phyloP scores from a whole-genome alignment of 1,140 invertebrate genomes.

The Drosophila kepulauana region DNA sequence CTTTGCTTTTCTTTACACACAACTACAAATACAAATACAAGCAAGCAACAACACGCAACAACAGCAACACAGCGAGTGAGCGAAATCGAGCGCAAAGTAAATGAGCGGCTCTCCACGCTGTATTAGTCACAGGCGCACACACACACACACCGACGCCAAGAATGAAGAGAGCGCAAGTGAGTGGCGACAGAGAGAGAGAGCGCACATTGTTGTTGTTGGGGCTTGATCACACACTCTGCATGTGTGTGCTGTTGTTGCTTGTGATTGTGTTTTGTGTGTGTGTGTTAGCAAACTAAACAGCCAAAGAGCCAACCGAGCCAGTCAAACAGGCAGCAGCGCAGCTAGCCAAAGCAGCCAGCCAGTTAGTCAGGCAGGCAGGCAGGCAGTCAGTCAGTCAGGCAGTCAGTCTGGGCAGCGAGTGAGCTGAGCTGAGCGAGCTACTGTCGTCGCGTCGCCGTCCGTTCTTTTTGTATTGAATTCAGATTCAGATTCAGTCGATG shows the following conservation, averaged over 20 bases:
- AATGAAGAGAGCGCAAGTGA: constrained; percentile 53
- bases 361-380: constrained; percentile 37
- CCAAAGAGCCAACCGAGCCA: constrained; percentile 39
- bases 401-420: constrained; percentile 8
- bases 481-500: constrained; percentile 82
- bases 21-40: constrained; percentile 1
- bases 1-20: constrained; percentile 46
- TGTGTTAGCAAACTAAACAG: constrained; percentile 58
- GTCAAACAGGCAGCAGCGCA: constrained; percentile 35
- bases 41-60: constrained; percentile 12
- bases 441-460: constrained; percentile 32
- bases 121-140: constrained; percentile 41
- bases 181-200: background rate
- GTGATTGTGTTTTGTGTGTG: constrained; percentile 46
- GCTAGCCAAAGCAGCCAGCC: constrained; percentile 35
- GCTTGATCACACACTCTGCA: constrained; percentile 38
- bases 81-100: constrained; percentile 62
- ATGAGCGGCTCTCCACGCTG: constrained; percentile 47
- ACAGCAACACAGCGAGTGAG: constrained; percentile 38
- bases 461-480: constrained; percentile 76
- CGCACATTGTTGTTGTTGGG: constrained; percentile 30
- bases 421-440: constrained; percentile 35
- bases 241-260: constrained; percentile 31
- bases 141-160: constrained; percentile 19
- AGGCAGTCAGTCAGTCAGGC: constrained; percentile 30